phyloP scores from a whole-genome alignment of 2,888 invertebrate genomes.

The Congeria kusceri region DNA sequence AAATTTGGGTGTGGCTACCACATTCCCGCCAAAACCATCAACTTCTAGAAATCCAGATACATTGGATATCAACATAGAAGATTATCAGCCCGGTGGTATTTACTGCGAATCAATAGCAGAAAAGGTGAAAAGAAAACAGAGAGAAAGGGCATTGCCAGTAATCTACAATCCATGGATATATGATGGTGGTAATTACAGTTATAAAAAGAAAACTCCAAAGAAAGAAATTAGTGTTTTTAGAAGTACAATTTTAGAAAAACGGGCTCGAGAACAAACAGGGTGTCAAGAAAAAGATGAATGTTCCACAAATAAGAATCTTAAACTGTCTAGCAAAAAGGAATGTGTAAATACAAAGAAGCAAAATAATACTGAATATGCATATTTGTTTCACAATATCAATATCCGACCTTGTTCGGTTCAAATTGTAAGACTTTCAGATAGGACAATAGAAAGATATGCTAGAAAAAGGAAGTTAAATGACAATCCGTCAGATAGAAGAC shows the following conservation, averaged over 20 bases:
- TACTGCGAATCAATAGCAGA: conserved; percentile 55
- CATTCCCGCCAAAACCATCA: no score
- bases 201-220: conserved; percentile 9
- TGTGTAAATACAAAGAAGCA: background rate
- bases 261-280: conserved; percentile 19
- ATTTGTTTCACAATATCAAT: background rate
- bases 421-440: conserved; percentile 22
- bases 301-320: conserved; percentile 22
- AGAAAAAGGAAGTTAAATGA: conserved; percentile 10
- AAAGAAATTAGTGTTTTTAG: conserved; percentile 49
- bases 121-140: conserved; percentile 55
- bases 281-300: conserved; percentile 1
- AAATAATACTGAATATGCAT: no score
- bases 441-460: conserved; percentile 31
- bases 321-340: conserved; percentile 16
- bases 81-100: background rate
- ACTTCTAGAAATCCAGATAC: no score
- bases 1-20: no score
- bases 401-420: conserved; percentile 40
- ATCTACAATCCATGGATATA: conserved; percentile 35
- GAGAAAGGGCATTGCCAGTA: conserved; percentile 26
- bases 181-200: conserved; percentile 17
- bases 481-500: conserved; percentile 19
- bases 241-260: conserved; percentile 48
- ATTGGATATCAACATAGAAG: background rate